Evolutionary conservation across 2,888 invertebrate genomes (phyloP), one percentile per base, ranked within the genome.

Genomic region (Philaethria dido): DNA sequence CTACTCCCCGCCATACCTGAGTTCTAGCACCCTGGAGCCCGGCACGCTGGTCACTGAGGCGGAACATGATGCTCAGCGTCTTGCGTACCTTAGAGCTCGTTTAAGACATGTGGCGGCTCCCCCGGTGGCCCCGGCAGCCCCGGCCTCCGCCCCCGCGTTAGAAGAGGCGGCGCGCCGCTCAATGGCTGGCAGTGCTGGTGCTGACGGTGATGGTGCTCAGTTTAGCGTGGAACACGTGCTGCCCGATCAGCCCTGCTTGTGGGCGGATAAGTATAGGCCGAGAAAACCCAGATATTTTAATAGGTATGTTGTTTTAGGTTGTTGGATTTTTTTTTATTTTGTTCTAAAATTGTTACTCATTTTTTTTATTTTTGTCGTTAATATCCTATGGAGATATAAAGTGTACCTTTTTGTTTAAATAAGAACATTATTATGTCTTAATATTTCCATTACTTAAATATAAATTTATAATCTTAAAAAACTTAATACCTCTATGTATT

Each of bases 201-300:
- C 63, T 68, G 66, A 70, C 54, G 77, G 85, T 96, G 57, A 98
- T 78, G 99, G 98, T 89, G 98, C 96, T 0, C 95, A 95, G 80
- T 99, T 99, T 92, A 97, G 98, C 68, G 98, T 97, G 54, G 97
- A 99, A 94, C 95, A 97, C 68, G 94, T 96, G 33, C 87, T 99
- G 72, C 97, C 98, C 76, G 95, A 95, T 70, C 96, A 97, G 89
- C 96, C 97, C 11, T 97, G 98, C 80, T 90, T 98, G 33, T 99
- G 99, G 98, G 98, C 99, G 0, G 99, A 99, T 89, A 99, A 99
- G 90, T 99, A 99, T 87, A 93, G 99, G 13, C 99, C 99, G 0
- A 91, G 99, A 55, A 99, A 99, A 75, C 99, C 99, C 0, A 91
- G 99, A 20, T 99, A 99, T 91, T 99, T 99, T 92, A 99, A 99